Evolutionary conservation across 2,888 invertebrate genomes (phyloP).

Genomic region (Scrobipalpa costella): DNA sequence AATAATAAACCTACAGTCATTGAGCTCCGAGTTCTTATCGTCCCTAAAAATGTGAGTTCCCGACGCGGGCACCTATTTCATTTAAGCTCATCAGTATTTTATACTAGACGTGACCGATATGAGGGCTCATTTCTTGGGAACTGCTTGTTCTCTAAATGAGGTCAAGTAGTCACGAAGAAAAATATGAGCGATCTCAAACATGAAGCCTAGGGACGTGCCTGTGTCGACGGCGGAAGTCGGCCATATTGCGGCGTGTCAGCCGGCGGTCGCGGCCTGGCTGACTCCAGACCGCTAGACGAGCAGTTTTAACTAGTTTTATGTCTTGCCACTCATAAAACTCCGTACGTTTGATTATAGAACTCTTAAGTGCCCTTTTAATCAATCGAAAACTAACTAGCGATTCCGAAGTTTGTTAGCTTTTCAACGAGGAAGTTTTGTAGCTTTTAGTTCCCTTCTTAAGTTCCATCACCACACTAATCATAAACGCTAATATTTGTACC

Average conservation of each 20-base stretch:
- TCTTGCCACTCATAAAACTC: conserved; percentile 61
- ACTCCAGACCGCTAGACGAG: conserved; percentile 51
- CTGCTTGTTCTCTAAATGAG: conserved; percentile 19
- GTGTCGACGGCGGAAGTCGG: conserved; percentile 51
- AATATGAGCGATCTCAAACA: conserved; percentile 42
- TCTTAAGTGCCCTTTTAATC: conserved; percentile 43
- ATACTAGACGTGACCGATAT: conserved; percentile 25
- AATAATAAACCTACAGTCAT: conserved; percentile 20
- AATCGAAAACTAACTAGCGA: conserved; percentile 34
- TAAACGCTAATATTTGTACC: too few species aligned
- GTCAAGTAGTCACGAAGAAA: conserved; percentile 29
- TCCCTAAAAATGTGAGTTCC: conserved; percentile 14
- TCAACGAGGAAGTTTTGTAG: background rate
- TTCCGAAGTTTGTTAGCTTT: conserved; percentile 20
- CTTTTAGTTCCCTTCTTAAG: background rate
- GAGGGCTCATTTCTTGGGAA: conserved; percentile 19
- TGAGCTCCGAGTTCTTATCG: conserved; percentile 2
- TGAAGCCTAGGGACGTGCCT: conserved; percentile 46
- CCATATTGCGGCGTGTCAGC: conserved; percentile 58
- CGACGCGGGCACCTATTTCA: conserved; percentile 12
- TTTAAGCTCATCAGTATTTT: conserved; percentile 24
- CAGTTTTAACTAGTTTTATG: conserved; percentile 57
- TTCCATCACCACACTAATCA: too few species aligned
- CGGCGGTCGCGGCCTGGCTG: conserved; percentile 51
- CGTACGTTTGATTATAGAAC: conserved; percentile 44